Evolutionary conservation across 2,113 vertebrate species (phyloP).

Genomic region (Clarias macrocephalus): DNA sequence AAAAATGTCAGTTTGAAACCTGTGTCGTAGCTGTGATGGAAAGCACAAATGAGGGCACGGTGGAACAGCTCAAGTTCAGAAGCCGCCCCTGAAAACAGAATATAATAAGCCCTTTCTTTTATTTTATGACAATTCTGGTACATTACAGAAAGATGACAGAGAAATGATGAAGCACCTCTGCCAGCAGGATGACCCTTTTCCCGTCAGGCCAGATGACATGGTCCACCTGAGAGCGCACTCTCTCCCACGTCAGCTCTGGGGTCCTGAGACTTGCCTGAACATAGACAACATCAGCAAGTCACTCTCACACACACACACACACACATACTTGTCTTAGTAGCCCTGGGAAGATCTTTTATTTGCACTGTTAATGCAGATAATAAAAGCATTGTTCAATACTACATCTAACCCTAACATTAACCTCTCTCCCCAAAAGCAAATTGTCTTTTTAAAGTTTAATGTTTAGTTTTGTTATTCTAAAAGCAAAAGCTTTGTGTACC

Average conservation of each 20-base stretch:
- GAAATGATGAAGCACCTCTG: conserved; percentile 78
- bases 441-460: background rate
- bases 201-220: conserved; percentile 98
- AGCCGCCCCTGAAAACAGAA: conserved; percentile 84
- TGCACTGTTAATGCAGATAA: background rate
- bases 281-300: conserved; percentile 25
- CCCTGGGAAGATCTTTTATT: background rate
- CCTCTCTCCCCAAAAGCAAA: background rate
- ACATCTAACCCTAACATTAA: background rate
- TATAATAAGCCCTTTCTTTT: background rate
- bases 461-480: too few species aligned
- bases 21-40: conserved; percentile 98
- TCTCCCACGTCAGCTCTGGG: conserved; percentile 96
- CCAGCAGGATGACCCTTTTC: conserved; percentile 92
- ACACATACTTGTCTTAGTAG: background rate
- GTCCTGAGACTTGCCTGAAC: conserved; percentile 91
- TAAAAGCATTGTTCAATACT: background rate
- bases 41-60: conserved; percentile 94
- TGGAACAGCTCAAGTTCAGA: conserved; percentile 97
- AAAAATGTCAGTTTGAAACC: conserved; percentile 68
- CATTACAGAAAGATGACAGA: background rate
- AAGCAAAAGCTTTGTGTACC: too few species aligned
- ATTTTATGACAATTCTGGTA: background rate
- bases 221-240: conserved; percentile 96
- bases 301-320: background rate